A percentile compares a stretch with the other conserved stretches of the same genome.
Evolutionary conservation across 2,888 invertebrate species (phyloP).

Genomic region (Drosophila koepferae): DNA sequence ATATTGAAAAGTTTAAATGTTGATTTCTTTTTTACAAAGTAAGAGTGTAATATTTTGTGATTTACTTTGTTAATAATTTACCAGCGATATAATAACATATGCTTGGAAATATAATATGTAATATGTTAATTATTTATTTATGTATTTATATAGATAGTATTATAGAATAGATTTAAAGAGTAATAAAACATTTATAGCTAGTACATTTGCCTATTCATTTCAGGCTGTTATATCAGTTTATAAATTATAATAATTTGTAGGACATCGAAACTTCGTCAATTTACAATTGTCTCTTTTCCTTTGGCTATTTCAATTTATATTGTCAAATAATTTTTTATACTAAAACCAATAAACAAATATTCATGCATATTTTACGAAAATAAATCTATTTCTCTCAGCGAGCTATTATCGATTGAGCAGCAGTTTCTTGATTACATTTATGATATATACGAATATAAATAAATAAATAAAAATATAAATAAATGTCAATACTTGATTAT

Average conservation of each 20-base stretch:
- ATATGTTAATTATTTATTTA: too few relatives aligned
- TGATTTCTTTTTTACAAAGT: too few relatives aligned
- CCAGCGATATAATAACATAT: too few relatives aligned
- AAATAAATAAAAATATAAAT: background rate
- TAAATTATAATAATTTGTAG: background rate
- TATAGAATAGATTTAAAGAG: too few relatives aligned
- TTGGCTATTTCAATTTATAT: background rate
- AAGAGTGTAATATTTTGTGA: too few relatives aligned
- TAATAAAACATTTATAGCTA: too few relatives aligned
- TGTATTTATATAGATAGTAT: too few relatives aligned
- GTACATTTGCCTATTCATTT: too few relatives aligned
- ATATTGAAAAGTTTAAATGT: too few relatives aligned
- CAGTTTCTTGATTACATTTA: background rate
- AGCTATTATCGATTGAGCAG: conserved; percentile 28
- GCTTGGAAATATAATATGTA: too few relatives aligned
- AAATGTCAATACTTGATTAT: background rate
- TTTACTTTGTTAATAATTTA: too few relatives aligned
- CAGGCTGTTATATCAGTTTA: too few relatives aligned
- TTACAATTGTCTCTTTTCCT: background rate
- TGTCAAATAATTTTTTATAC: conserved; percentile 14
- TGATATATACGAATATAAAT: background rate
- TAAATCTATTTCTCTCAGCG: conserved; percentile 11
- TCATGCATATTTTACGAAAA: background rate
- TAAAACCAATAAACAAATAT: conserved; percentile 30
- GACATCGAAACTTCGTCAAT: background rate